These are phyloP conservation scores for Acropora tenuis DNA, from an alignment of 64 coral and sea anemone genomes.

Conservation along the genomic window DNA sequence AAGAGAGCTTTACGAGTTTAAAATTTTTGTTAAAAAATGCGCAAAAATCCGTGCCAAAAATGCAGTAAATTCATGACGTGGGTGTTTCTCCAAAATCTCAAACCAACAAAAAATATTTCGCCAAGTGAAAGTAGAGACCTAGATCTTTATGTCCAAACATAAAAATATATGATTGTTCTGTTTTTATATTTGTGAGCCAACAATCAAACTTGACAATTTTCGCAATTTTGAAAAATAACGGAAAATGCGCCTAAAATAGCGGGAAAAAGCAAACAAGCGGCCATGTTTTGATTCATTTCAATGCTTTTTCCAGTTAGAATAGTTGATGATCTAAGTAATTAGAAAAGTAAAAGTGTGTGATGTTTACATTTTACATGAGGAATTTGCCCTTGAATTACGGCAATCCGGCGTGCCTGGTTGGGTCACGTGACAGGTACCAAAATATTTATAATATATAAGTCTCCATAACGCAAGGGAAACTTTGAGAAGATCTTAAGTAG, in stretches of 20 bases:
- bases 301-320: not conserved
- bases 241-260: not conserved
- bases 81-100: slow-evolving; percentile 21
- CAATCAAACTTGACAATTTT: slow-evolving; percentile 20
- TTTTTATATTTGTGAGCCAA: slow-evolving; percentile 26
- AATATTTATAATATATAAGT: slow-evolving; percentile 8
- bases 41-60: slow-evolving; percentile 9
- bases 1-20: slow-evolving; percentile 12
- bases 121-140: slow-evolving; percentile 14
- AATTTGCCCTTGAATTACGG: slow-evolving; percentile 2
- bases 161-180: slow-evolving; percentile 17
- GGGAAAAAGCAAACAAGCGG: not conserved
- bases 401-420: not conserved
- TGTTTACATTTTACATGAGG: slow-evolving; percentile 12
- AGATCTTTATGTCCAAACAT: slow-evolving; percentile 18
- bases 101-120: slow-evolving; percentile 11
- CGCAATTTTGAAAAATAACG: not conserved
- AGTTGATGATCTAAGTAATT: slow-evolving; percentile 7
- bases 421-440: slow-evolving; percentile 15
- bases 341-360: slow-evolving; percentile 20
- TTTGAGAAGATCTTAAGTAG: not conserved
- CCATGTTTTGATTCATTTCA: not conserved
- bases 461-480: slow-evolving; percentile 21
- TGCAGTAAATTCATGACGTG: slow-evolving; percentile 19
- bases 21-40: not conserved